Evolutionary conservation across 2,888 invertebrate species (phyloP).

Genomic region (Eumacrocentrus americanus): DNA sequence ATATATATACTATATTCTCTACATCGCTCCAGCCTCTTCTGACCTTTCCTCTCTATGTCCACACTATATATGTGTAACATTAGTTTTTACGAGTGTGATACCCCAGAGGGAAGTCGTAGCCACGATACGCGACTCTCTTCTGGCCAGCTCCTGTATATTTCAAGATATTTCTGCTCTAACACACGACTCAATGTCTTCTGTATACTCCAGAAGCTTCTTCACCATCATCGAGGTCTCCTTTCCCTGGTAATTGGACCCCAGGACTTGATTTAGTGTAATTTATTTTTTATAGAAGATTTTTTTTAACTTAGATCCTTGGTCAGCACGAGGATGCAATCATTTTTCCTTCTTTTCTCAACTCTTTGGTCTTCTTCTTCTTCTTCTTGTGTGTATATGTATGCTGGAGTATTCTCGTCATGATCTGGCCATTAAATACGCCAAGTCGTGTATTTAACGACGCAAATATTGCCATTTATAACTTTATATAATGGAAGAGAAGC

Average conservation of each 20-base stretch:
- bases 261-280: slow-evolving; percentile 1
- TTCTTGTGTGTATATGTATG: neutral
- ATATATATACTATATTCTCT: too few relatives aligned
- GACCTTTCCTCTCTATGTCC: neutral
- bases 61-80: slow-evolving; percentile 33
- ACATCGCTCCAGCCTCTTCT: too few relatives aligned
- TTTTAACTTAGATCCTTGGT: neutral
- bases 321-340: slow-evolving; percentile 16
- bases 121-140: slow-evolving; percentile 23
- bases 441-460: slow-evolving; percentile 17
- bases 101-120: slow-evolving; percentile 46
- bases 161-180: slow-evolving; percentile 39
- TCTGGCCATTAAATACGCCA: slow-evolving; percentile 17
- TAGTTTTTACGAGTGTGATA: slow-evolving; percentile 49
- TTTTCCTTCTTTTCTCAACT: too few relatives aligned
- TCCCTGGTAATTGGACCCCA: slow-evolving; percentile 3
- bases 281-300: neutral
- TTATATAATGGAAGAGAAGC: slow-evolving; percentile 1
- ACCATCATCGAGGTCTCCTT: neutral
- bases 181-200: neutral
- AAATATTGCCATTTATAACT: slow-evolving; percentile 23
- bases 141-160: slow-evolving; percentile 41
- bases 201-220: neutral
- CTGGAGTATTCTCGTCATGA: slow-evolving; percentile 18
- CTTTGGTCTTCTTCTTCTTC: neutral